Conservation (phyloP, 2,797 vertebrate genomes). For the Eleutherodactylus coqui region DNA sequence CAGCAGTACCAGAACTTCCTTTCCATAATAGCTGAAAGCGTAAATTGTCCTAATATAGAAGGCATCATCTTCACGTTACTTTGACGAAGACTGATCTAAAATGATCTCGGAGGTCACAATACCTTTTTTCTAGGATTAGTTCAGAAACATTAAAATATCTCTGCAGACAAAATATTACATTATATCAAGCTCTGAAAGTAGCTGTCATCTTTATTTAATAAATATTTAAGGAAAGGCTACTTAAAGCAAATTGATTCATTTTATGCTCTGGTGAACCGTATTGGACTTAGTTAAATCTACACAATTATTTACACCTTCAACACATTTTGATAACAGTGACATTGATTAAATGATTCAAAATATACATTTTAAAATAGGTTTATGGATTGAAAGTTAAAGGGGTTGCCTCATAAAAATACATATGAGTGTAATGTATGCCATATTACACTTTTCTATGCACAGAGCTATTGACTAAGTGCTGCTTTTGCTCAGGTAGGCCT, state of each 20-base stretch:
- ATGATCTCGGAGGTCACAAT: conserved; percentile 53
- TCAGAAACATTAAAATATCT: conserved; percentile 45
- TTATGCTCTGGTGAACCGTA: conserved; percentile 25
- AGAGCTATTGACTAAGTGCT: too few species aligned
- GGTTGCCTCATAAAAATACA: background rate
- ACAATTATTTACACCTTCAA: conserved; percentile 16
- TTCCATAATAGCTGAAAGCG: conserved; percentile 54
- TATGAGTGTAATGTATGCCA: too few species aligned
- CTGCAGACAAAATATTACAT: conserved; percentile 45
- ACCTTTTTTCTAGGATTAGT: conserved; percentile 42
- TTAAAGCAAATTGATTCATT: conserved; percentile 55
- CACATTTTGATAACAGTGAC: conserved; percentile 12
- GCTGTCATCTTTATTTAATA: conserved; percentile 48
- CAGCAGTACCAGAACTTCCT: conserved; percentile 55
- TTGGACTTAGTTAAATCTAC: conserved; percentile 30
- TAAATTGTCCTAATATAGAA: conserved; percentile 53
- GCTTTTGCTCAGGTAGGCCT: background rate
- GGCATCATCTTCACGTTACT: conserved; percentile 49
- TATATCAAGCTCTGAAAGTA: conserved; percentile 12
- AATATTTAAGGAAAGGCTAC: conserved; percentile 56
- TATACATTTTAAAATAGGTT: background rate
- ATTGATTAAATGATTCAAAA: conserved; percentile 4
- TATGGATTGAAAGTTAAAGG: background rate
- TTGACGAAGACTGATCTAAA: conserved; percentile 58
- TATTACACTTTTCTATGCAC: too few species aligned